These are phyloP conservation scores for Argynnis bischoffii DNA, from an alignment of 2,888 invertebrate genomes.

Conservation along the genomic window DNA sequence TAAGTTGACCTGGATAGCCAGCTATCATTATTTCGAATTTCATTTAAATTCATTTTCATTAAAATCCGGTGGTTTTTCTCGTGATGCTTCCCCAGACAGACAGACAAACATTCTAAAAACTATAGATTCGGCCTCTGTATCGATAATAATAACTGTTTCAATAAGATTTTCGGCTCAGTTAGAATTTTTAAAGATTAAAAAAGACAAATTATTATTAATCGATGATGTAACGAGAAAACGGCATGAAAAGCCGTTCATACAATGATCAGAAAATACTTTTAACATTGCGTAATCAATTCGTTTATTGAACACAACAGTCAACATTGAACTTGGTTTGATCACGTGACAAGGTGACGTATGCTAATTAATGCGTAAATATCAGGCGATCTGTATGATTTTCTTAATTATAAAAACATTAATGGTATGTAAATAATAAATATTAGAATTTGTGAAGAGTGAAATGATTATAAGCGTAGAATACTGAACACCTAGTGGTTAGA, in stretches of 20 bases:
- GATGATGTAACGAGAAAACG: not conserved
- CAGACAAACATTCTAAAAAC: too few relatives aligned
- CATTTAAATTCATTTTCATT: too few relatives aligned
- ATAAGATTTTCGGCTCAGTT: too few relatives aligned
- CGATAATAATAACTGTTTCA: too few relatives aligned
- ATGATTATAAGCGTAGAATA: not conserved
- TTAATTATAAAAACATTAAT: conserved; percentile 23
- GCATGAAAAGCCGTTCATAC: not conserved
- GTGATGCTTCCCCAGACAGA: too few relatives aligned
- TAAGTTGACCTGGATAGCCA: too few relatives aligned
- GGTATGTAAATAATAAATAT: conserved; percentile 20
- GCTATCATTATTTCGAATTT: too few relatives aligned
- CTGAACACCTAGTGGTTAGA: not conserved
- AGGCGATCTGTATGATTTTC: conserved; percentile 30
- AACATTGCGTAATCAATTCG: conserved; percentile 14
- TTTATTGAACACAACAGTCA: conserved; percentile 29
- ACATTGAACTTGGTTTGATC: conserved; percentile 34
- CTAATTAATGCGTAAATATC: conserved; percentile 36
- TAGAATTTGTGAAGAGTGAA: conserved; percentile 14
- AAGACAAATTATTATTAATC: not conserved
- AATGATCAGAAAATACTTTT: conserved; percentile 1
- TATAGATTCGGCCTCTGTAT: too few relatives aligned
- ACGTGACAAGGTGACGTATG: conserved; percentile 23
- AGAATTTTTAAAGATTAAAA: too few relatives aligned
- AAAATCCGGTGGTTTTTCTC: too few relatives aligned